Conservation (phyloP, 1,140 invertebrate genomes). For the Oscheius sp. region DNA sequence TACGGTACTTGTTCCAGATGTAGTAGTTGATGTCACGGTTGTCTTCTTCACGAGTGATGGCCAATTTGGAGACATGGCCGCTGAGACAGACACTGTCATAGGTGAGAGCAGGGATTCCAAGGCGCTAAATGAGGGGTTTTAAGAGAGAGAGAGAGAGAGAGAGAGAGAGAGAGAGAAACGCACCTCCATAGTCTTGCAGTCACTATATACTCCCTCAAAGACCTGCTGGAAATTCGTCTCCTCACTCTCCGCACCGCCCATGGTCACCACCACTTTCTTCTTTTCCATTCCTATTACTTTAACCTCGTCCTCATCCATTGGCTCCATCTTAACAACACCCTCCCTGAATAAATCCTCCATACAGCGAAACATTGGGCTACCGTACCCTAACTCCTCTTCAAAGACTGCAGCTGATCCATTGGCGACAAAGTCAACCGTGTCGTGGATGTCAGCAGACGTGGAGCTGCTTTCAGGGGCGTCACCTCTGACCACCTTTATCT, state of each 20-base stretch:
- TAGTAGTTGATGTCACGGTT: neutral
- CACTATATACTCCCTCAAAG: constrained; percentile 14
- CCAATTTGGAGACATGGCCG: neutral
- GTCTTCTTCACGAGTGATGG: neutral
- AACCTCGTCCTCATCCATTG: no score
- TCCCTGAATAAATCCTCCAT: no score
- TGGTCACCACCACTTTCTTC: neutral
- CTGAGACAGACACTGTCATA: neutral
- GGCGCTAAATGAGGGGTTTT: neutral
- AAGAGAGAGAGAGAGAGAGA: neutral
- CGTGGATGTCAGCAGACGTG: no score
- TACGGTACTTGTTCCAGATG: neutral
- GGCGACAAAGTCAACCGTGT: no score
- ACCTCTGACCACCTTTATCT: neutral
- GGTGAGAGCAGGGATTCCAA: constrained; percentile 1
- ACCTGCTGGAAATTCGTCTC: neutral
- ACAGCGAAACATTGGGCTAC: no score
- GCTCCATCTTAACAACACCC: no score
- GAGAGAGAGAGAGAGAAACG: neutral
- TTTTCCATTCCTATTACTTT: neutral
- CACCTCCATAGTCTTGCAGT: neutral
- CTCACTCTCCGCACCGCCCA: neutral
- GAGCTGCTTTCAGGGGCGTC: neutral
- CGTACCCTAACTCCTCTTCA: no score
- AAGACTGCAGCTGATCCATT: no score